Base-by-base conservation (phyloP, 2,888 invertebrate genomes). In the Rhingia campestris region DNA sequence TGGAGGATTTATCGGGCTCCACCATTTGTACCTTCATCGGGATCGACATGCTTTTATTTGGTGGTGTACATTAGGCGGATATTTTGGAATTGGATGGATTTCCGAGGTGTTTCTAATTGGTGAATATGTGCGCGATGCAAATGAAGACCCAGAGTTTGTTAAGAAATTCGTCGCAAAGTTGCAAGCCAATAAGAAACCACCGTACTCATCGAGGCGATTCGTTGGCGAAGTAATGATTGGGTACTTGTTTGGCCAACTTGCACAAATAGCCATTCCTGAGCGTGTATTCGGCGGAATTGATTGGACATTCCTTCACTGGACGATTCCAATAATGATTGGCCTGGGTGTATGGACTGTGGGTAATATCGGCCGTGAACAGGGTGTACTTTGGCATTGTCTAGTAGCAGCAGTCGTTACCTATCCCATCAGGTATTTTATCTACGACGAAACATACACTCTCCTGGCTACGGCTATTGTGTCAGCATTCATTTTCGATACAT, bases 21-120 rank as follows among this genome's bases (percentile, higher is more conserved):
- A 99, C 91, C 97, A 98, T 90, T 94, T 98, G 88, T 99, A 99
- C 91, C 92, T 99, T 86, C 94, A 95, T 67, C 93, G 98, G 73
- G 97, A 98, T 91, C 93, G 95, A 30, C 99, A 99, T 88, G 98
- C 97, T 0, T 96, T 98, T 89, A 93, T 98, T 0, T 97, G 96
- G 94, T 96, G 96, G 94, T 95, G 95, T 77, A 97, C 97, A 0
- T 91, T 97, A 14, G 98, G 92, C 32, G 98, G 98, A 4, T 97
- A 96, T 89, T 93, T 94, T 87, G 96, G 97, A 0, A 88, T 96
- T 12, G 98, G 98, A 6, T 98, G 97, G 96, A 87, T 98, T 0
- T 93, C 95, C 6, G 99, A 99, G 90, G 90, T 97, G 2, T 96
- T 96, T 88, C 93, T 94, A 85, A 95, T 99, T 73, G 97, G 97